Conservation (phyloP, 2,888 invertebrate genomes). For the Teinopalpus imperialis region DNA sequence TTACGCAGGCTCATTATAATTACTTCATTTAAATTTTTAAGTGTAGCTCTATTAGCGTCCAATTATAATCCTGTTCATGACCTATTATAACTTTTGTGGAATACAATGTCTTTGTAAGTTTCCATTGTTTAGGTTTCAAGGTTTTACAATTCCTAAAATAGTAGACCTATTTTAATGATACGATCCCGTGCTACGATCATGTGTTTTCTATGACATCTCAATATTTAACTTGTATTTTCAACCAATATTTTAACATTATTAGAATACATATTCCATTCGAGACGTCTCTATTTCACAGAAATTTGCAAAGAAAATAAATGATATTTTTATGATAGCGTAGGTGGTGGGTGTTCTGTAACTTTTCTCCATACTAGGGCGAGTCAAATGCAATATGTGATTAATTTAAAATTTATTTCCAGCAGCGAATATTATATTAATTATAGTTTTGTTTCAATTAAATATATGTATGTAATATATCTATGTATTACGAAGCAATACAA, state of each 20-base stretch:
- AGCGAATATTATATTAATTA: constrained; percentile 50
- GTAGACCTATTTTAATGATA: no score
- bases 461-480: no score
- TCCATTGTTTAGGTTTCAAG: not conserved
- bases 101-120: constrained; percentile 5
- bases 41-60: not conserved
- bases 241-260: not conserved
- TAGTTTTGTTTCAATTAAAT: no score
- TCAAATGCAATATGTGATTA: constrained; percentile 55
- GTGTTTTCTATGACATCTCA: no score
- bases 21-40: constrained; percentile 4
- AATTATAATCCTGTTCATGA: constrained; percentile 27
- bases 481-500: no score
- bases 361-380: constrained; percentile 43
- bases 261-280: constrained; percentile 7
- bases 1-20: constrained; percentile 8
- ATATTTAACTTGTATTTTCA: no score
- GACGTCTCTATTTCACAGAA: constrained; percentile 27
- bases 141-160: no score
- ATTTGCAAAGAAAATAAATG: constrained; percentile 36
- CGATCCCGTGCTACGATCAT: no score
- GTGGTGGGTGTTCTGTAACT: constrained; percentile 40
- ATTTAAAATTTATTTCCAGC: constrained; percentile 36
- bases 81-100: constrained; percentile 31
- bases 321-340: constrained; percentile 59